Percentiles rank a stretch among this genome's conserved stretches.
Evolutionary conservation across 1,140 invertebrate species (phyloP).

Genomic region (Drosophila seguyi): DNA sequence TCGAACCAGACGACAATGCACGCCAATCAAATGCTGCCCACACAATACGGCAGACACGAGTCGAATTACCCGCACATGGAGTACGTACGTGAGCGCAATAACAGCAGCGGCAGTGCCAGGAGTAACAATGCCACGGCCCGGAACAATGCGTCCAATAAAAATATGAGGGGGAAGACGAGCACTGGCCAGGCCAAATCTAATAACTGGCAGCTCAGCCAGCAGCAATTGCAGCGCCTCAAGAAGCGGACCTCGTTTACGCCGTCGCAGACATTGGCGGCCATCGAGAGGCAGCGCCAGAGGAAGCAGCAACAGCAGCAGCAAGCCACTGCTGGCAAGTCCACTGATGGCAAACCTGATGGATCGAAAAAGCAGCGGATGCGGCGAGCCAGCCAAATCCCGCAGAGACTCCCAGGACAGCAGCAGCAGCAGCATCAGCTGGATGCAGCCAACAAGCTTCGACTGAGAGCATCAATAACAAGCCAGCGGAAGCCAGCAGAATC

Average conservation of each 20-base stretch:
- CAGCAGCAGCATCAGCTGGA: conserved; percentile 49
- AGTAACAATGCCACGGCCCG: conserved; percentile 51
- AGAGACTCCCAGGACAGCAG: conserved; percentile 28
- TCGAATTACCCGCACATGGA: conserved; percentile 85
- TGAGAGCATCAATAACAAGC: conserved; percentile 60
- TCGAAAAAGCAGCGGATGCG: conserved; percentile 70
- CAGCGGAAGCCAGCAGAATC: conserved; percentile 64
- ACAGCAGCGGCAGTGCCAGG: conserved; percentile 24
- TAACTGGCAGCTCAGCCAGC: conserved; percentile 72
- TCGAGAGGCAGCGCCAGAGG: conserved; percentile 71
- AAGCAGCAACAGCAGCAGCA: conserved; percentile 53
- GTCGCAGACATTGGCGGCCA: conserved; percentile 76
- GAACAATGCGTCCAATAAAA: conserved; percentile 67
- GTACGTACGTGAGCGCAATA: conserved; percentile 85
- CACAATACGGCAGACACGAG: conserved; percentile 84
- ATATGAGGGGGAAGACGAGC: conserved; percentile 62
- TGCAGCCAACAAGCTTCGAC: conserved; percentile 43
- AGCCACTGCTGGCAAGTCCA: conserved; percentile 51
- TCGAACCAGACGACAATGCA: conserved; percentile 85
- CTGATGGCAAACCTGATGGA: conserved; percentile 82
- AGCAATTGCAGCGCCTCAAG: conserved; percentile 79
- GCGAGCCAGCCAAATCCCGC: conserved; percentile 43
- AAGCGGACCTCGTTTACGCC: conserved; percentile 84
- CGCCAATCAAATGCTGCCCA: conserved; percentile 84
- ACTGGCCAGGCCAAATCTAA: conserved; percentile 72